These are phyloP conservation scores for chimpanzee (Pan troglodytes) DNA, from an alignment of 2,113 vertebrate species.

Conservation along the genomic window DNA sequence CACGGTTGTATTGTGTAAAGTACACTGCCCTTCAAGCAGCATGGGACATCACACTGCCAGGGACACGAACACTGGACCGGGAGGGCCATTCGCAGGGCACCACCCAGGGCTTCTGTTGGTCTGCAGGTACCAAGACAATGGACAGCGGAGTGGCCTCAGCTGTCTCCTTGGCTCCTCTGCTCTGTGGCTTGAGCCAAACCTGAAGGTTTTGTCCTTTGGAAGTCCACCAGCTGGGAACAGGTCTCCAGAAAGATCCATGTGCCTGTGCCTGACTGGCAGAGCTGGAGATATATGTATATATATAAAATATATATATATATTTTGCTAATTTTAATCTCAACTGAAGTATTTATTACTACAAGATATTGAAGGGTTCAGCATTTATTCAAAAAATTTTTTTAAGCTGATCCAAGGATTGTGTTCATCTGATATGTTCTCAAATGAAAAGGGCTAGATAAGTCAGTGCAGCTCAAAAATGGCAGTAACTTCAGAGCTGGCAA, in stretches of 20 bases:
- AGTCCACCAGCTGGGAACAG: neutral
- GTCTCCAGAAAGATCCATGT: neutral
- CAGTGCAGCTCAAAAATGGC: slow-evolving; percentile 61
- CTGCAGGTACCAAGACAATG: neutral
- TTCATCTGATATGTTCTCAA: neutral
- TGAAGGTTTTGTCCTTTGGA: neutral
- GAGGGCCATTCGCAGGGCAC: neutral
- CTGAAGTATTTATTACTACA: neutral
- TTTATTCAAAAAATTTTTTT: neutral
- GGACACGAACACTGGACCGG: fast-evolving
- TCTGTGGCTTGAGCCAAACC: neutral
- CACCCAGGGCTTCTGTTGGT: neutral
- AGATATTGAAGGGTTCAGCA: neutral
- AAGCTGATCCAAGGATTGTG: neutral
- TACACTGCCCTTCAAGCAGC: neutral
- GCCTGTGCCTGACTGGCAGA: neutral
- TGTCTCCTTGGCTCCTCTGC: neutral
- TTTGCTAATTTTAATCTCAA: slow-evolving; percentile 23
- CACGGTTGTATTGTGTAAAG: neutral
- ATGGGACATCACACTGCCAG: neutral
- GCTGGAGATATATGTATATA: neutral
- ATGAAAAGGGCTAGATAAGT: slow-evolving; percentile 20
- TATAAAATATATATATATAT: neutral
- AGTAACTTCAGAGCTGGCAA: slow-evolving; percentile 74
- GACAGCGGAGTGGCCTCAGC: neutral